Base-by-base conservation (phyloP, 2,113 vertebrate species). In the Dissostichus mawsoni region DNA sequence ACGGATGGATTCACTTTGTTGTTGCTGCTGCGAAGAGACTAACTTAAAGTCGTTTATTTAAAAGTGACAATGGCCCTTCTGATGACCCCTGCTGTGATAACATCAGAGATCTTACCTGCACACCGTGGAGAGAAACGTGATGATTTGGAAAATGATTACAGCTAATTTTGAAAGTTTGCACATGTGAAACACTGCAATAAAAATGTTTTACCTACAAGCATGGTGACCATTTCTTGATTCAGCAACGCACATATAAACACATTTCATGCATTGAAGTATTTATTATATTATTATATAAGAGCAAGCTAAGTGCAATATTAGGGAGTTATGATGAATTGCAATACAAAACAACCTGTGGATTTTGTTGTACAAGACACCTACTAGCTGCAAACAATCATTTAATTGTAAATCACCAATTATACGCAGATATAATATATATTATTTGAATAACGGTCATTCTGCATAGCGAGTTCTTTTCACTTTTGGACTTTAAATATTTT, bases 121-220 rank as follows among this genome's bases (percentile, higher is more conserved):
- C 59, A 59, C 16, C 5, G 13, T 17, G 5, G 51, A 66, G 29
- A 56, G 68, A 16, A 48, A 12, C 36, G 1, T 18, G 0, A 52
- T 25, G 13, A 47, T 68, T 7, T n/a, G 23, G 14, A 72, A 36
- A 6, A 36, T 53, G 8, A 62, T 52, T 62, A n/a, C 8, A 66
- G 11, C 16, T 41, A 47, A 17, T 17, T 4, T 47, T 70, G 11
- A 33, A 33, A 18, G 17, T 82, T 80, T 87, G 67, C 57, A 83
- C 74, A 76, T 69, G 52, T 16, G 75, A 56, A 36, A 52, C 36
- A 17, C 14, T 58, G 44, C 48, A 71, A 89, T 86, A 85, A 87
- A 91, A 89, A 13, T 59, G 18, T 81, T 62, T 80, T 78, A 2
- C 18, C 51, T 69, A 3, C 9, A 11, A 67, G 14, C 36, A 55